Base-by-base conservation (phyloP, 2,797 vertebrate genomes). In the Petrocephalus schoutedeni region DNA sequence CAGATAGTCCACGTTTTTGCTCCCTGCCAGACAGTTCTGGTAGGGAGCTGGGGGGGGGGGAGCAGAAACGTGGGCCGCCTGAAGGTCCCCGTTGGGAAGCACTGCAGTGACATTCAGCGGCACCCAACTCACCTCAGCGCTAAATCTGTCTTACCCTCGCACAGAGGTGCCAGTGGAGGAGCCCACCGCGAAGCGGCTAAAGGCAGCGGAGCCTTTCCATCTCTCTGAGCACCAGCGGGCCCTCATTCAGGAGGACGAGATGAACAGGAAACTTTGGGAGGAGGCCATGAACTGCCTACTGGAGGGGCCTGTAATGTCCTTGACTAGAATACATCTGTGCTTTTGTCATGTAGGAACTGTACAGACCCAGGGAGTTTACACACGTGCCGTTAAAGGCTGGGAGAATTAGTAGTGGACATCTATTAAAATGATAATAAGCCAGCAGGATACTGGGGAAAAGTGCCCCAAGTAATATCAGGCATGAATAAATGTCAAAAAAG, bases 231-330 rank as follows among this genome's bases (percentile, higher is more conserved):
- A 99, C 87, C 98, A 99, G 93, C 94, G 96, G 3, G 95, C 94
- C 92, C 92, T 99, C 74, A 99, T 99, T 91, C 95, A 92, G 91
- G 96, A 98, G 94, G 98, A 99, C 89, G 93, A 92, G 36, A 95
- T 95, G 92, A 99, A 99, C 94, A 98, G 96, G 94, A 99, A 99
- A 92, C 92, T 98, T 36, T 99, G 98, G 98, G 98, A 98, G 91
- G 98, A 99, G 95, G 98, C 97, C 90, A 95, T 98, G 92, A 95
- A 93, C 87, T 95, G 96, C 90, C 97, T 99, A 53, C 95, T 94
- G 90, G 98, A 99, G 94, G 98, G 98, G 91, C 98, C 97, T 92
- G 98, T 99, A 98, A 80, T 80, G 7, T 41, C 19, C 19, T 19
- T 19, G 41, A n/a, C 45, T 45, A 49, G 16, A 77, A 80, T 54